These are phyloP conservation scores for Dicyrtomina minuta DNA, from an alignment of 2,888 invertebrate genomes.

Conservation along the genomic window DNA sequence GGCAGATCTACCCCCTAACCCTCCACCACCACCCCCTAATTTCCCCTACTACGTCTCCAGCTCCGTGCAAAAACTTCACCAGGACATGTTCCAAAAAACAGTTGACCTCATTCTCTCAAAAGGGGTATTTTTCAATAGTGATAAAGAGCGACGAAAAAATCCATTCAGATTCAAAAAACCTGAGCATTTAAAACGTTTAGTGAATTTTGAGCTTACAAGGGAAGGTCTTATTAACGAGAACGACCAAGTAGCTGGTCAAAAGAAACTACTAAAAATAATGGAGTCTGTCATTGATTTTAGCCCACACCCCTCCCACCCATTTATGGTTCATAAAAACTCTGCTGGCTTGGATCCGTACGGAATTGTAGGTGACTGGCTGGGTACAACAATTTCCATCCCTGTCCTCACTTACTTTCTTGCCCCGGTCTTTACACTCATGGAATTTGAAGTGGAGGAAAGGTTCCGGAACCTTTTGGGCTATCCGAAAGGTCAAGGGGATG, in stretches of 20 bases:
- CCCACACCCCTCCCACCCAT: constrained; percentile 26
- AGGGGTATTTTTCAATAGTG: constrained; percentile 17
- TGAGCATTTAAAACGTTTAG: neutral
- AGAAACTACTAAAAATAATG: constrained; percentile 1
- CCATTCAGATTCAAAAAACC: constrained; percentile 19
- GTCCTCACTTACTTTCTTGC: constrained; percentile 22
- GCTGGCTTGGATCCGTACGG: constrained; percentile 35
- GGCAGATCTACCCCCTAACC: neutral
- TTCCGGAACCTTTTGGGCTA: constrained; percentile 17
- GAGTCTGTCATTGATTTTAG: constrained; percentile 23
- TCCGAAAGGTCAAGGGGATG: constrained; percentile 20
- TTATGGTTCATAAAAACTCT: constrained; percentile 12
- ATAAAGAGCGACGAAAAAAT: neutral
- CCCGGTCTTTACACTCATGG: constrained; percentile 38
- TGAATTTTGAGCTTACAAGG: constrained; percentile 9
- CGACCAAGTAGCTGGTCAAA: neutral
- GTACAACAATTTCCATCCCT: constrained; percentile 14
- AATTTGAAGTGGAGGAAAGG: constrained; percentile 3
- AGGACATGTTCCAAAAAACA: constrained; percentile 12
- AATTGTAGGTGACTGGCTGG: constrained; percentile 34
- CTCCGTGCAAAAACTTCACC: constrained; percentile 11
- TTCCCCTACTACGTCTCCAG: constrained; percentile 5
- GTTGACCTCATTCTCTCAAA: constrained; percentile 14
- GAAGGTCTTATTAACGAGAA: neutral
- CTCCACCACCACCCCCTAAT: neutral